A percentile compares a stretch with the other conserved stretches of the same genome.
These are phyloP conservation scores for Nicator chloris DNA, from an alignment of 2,113 vertebrate genomes.

Conservation along the genomic window DNA sequence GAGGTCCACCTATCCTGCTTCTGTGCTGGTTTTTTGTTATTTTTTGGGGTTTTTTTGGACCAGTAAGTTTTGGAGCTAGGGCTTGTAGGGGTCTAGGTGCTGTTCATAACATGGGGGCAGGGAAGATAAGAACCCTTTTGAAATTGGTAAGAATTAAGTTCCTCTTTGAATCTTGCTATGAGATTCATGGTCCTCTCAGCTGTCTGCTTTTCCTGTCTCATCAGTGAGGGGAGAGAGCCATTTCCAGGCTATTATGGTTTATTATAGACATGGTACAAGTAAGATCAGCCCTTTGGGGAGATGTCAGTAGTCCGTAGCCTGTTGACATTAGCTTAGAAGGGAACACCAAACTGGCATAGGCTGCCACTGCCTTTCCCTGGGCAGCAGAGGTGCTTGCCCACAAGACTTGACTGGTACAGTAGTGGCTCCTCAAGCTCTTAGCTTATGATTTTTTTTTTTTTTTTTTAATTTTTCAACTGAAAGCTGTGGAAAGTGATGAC, in stretches of 20 bases:
- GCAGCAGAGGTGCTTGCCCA: neutral
- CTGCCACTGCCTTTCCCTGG: neutral
- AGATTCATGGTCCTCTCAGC: neutral
- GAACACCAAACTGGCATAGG: neutral
- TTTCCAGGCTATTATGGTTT: neutral
- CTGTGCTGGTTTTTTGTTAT: neutral
- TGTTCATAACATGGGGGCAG: neutral
- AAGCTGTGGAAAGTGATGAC: constrained; percentile 18
- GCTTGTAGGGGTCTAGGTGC: neutral
- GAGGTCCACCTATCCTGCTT: neutral
- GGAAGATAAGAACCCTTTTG: neutral
- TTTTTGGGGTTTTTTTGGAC: neutral
- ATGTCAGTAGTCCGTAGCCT: neutral
- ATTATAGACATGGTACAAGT: neutral
- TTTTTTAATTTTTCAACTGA: neutral
- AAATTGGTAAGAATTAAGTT: neutral
- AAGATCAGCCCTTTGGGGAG: neutral
- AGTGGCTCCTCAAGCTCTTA: neutral
- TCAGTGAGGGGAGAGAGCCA: neutral
- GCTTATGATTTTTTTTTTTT: neutral
- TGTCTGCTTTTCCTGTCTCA: neutral
- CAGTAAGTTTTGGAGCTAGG: neutral
- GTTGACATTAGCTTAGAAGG: neutral
- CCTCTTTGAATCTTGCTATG: accelerated
- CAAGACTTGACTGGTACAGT: neutral